These are phyloP conservation scores for Hirudo medicinalis DNA, from an alignment of 1,140 invertebrate genomes.

Conservation along the genomic window DNA sequence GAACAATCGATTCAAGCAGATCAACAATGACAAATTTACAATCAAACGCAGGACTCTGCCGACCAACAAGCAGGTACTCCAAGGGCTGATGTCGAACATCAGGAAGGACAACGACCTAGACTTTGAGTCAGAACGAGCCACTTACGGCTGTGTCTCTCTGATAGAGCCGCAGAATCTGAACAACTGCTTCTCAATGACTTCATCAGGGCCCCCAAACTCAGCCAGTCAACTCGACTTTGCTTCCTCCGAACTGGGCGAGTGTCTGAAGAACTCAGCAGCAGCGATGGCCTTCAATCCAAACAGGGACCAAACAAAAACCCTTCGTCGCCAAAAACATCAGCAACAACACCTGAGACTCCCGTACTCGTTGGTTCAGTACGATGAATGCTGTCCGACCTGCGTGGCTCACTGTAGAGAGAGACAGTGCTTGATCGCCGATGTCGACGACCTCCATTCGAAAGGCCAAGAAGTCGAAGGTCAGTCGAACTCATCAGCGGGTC, in stretches of 20 bases:
- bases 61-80: constrained; percentile 1
- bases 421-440: neutral
- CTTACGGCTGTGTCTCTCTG: constrained; percentile 2
- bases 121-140: neutral
- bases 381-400: constrained; percentile 7
- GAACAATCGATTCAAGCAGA: too few relatives aligned
- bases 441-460: neutral
- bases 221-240: too few relatives aligned
- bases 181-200: constrained; percentile 6
- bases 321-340: neutral
- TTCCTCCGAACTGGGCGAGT: too few relatives aligned
- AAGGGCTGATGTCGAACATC: neutral
- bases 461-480: neutral
- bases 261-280: too few relatives aligned
- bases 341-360: neutral
- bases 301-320: neutral
- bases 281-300: neutral
- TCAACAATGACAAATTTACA: neutral
- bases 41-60: neutral
- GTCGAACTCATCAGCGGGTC: neutral
- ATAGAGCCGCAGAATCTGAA: neutral
- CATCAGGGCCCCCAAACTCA: neutral
- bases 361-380: neutral
- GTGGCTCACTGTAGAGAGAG: neutral
- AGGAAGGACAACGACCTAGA: neutral